A percentile compares a stretch with the other conserved stretches of the same genome.
Conservation (phyloP, 1,140 invertebrate genomes). For the Aphis craccivora region DNA sequence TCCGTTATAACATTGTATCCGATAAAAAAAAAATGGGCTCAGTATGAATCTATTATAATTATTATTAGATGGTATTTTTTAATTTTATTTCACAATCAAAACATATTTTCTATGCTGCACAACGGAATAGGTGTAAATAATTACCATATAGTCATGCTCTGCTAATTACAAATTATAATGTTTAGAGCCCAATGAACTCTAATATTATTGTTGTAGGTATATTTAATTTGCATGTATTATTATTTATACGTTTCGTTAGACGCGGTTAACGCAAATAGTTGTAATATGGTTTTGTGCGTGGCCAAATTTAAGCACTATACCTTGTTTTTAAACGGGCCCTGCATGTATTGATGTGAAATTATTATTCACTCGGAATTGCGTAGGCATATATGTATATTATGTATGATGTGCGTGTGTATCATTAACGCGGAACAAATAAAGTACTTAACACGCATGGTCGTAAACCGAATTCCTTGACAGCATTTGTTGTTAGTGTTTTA, state of each 20-base stretch:
- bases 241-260: constrained; percentile 1
- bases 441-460: not conserved
- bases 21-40: not conserved
- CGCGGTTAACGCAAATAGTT: not conserved
- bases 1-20: no score
- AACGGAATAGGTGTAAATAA: constrained; percentile 29
- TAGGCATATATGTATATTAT: not conserved
- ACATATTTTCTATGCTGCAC: not conserved
- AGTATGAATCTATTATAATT: not conserved
- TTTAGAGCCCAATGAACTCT: not conserved
- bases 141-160: constrained; percentile 27
- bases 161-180: constrained; percentile 35
- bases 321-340: not conserved
- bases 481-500: not conserved
- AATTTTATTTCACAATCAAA: not conserved
- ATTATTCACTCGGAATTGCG: not conserved
- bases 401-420: not conserved
- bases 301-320: not conserved
- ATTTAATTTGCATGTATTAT: constrained; percentile 7
- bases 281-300: not conserved
- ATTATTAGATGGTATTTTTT: not conserved
- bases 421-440: constrained; percentile 20
- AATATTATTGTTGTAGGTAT: not conserved
- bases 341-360: not conserved
- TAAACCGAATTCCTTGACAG: not conserved